Evolutionary conservation across 2,797 vertebrate genomes (phyloP), one percentile per base, ranked within the genome.

Genomic region (Galaxias olidus): DNA sequence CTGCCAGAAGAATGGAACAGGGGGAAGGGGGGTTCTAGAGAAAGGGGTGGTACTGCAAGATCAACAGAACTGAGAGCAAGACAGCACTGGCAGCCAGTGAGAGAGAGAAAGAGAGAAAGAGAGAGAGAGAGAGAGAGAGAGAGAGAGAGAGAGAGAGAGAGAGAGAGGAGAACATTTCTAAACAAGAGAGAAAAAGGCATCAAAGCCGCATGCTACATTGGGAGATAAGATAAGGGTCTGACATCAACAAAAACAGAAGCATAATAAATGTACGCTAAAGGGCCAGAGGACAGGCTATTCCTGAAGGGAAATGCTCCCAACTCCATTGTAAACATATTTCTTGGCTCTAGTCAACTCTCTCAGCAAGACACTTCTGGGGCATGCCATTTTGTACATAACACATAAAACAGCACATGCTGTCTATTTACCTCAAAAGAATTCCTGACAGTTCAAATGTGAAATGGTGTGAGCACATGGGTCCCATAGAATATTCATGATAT

Each of bases 111-210:
- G 60, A 66, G 42, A 76, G 71, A 20, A 57, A n/a, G 12, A 20
- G 17, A 13, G 41, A n/a, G 60, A n/a, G n/a, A n/a, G n/a, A n/a
- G n/a, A n/a, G n/a, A n/a, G n/a, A n/a, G n/a, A 69, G 79, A 57
- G 61, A 61, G 78, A 69, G 79, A 55, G 62, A 59, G 78, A 76
- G 75, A 76, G 45, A 56, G 41, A 47, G 69, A 50, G 60, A 66
- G 42, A 76, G 71, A 20, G 57, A n/a, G 60, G n/a, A n/a, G n/a
- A n/a, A n/a, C n/a, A n/a, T n/a, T 30, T 30, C 30, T 30, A 73
- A 15, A 43, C 15, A 54, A 10, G 57, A 55, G 65, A 73, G 62
- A 10, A 1, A 63, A 76, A 65, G 43, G 53, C 45, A 49, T 54
- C 18, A 18, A 19, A 9, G 18, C 15, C 1, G 17, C 18, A 19